These are phyloP conservation scores for Actenoides hombroni DNA, from an alignment of 2,113 vertebrate species.

Conservation along the genomic window DNA sequence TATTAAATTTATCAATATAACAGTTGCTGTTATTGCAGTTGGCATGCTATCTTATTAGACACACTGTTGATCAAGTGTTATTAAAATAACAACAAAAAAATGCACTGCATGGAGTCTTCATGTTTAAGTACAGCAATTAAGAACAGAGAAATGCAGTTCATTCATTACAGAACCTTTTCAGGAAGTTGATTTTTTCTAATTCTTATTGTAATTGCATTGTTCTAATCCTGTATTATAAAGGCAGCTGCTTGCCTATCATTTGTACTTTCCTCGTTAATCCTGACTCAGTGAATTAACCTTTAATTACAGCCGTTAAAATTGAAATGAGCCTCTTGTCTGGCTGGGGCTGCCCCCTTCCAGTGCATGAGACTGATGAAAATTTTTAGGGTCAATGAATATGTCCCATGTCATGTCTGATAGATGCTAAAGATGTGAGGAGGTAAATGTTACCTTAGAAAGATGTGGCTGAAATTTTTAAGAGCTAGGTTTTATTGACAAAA, in stretches of 20 bases:
- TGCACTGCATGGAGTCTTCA: background rate
- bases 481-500: slow-evolving; percentile 69
- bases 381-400: slow-evolving; percentile 93
- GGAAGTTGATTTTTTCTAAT: slow-evolving; percentile 82
- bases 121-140: slow-evolving; percentile 68
- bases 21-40: slow-evolving; percentile 2
- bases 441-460: slow-evolving; percentile 88
- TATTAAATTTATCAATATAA: background rate
- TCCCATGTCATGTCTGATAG: slow-evolving; percentile 88
- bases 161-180: slow-evolving; percentile 73
- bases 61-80: slow-evolving; percentile 25
- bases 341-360: slow-evolving; percentile 80
- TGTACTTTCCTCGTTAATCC: slow-evolving; percentile 96
- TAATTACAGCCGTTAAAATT: slow-evolving; percentile 94
- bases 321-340: slow-evolving; percentile 87
- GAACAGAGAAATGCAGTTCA: slow-evolving; percentile 60
- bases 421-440: slow-evolving; percentile 88
- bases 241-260: slow-evolving; percentile 87
- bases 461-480: slow-evolving; percentile 78
- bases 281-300: slow-evolving; percentile 98
- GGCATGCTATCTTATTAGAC: slow-evolving; percentile 17
- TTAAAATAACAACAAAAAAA: background rate
- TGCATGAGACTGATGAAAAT: slow-evolving; percentile 85
- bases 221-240: slow-evolving; percentile 80
- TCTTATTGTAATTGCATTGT: slow-evolving; percentile 90